Conservation (phyloP, 2,113 vertebrate genomes). For the Lathamus discolor region DNA sequence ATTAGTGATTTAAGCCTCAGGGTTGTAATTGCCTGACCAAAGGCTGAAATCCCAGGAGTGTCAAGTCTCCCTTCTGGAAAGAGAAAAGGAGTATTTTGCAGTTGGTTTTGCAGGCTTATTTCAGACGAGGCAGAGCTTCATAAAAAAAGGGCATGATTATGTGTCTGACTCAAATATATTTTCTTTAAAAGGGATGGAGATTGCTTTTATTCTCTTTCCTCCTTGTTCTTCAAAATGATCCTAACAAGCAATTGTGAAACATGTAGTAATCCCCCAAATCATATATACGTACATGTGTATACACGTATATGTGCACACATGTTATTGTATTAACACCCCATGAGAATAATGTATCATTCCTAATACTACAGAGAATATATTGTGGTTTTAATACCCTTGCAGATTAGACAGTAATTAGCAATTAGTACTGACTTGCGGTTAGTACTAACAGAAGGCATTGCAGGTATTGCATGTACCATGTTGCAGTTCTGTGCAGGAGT, state of each 20-base stretch:
- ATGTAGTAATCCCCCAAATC: neutral
- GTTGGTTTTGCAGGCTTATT: neutral
- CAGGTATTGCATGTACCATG: accelerated
- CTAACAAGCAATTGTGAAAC: neutral
- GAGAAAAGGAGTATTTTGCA: neutral
- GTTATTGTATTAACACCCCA: neutral
- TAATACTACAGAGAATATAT: neutral
- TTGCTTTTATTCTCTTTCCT: neutral
- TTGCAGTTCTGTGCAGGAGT: accelerated
- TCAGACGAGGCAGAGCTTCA: neutral
- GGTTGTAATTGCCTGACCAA: neutral
- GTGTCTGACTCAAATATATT: neutral
- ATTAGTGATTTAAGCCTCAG: neutral
- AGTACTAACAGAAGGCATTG: neutral
- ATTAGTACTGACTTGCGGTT: neutral
- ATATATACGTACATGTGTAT: too few relatives aligned
- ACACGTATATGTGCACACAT: accelerated
- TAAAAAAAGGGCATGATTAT: neutral
- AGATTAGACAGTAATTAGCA: neutral
- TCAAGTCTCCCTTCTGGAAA: neutral
- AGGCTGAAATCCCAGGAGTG: neutral
- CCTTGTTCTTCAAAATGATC: neutral
- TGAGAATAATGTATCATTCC: neutral
- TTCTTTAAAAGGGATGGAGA: neutral
- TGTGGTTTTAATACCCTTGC: neutral